Base-by-base conservation (phyloP, 2,113 vertebrate species). In the Larimichthys crocea region DNA sequence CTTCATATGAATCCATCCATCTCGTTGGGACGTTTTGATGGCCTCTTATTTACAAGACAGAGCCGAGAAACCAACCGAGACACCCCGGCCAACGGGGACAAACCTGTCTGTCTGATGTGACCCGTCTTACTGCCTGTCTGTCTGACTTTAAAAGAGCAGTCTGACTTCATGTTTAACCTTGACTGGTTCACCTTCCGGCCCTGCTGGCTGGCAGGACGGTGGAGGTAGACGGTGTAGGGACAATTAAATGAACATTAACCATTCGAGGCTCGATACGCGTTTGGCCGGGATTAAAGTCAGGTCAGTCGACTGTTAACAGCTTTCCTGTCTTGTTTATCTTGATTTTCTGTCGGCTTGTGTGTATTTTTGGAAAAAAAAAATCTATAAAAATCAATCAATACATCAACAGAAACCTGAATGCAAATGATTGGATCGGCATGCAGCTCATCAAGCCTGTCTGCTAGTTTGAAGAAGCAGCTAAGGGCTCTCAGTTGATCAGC, bases 1-100 rank as follows among this genome's bases (percentile, higher is more conserved):
- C 55, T 26, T 67, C 14, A 44, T 7, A 73, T 42, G 79, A 61
- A 50, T 63, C 56, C 73, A 64, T 84, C 68, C 68, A 87, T 84
- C 79, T 85, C 42, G 40, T 52, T 31, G 22, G 44, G 65, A 80
- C 69, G 3, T 57, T 85, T 53, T 65, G 9, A 55, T 64, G 4
- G 22, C 35, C 9, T 59, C 67, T 0, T 63, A 35, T 77, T 69
- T 44, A 62, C 49, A 50, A 50, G 42, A 42, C 40, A 19, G 69
- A 78, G 52, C 26, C 15, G 63, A 67, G 61, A 80, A 55, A 72
- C 53, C 66, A 44, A 74, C 50, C 42, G 52, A 56, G 74, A 74
- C 68, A 24, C 16, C 3, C 29, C n/a, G 6, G 20, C 1, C 20
- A 40, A 8, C 10, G 9, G 26, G 24, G 14, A 7, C 7, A 12